Evolutionary conservation across 2,797 vertebrate species (phyloP).

Genomic region (Enteromius mattozi): DNA sequence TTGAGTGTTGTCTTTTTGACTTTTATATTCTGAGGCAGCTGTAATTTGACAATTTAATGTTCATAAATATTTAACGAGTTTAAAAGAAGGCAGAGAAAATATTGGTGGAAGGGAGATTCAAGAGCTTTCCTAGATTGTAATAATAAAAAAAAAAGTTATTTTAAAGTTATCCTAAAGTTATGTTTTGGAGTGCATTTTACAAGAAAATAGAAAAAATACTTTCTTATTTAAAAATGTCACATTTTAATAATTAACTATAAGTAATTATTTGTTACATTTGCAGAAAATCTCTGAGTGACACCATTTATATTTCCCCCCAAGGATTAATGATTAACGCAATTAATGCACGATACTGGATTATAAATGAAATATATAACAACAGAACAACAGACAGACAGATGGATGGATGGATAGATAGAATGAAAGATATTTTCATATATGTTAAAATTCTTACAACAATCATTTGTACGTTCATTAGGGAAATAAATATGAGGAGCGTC

Average conservation of each 20-base stretch:
- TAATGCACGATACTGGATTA: neutral
- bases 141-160: neutral
- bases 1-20: neutral
- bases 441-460: constrained; percentile 3
- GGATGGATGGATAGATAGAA: neutral
- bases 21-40: neutral
- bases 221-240: neutral
- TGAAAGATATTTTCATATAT: neutral
- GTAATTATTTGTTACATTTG: neutral
- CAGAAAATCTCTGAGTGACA: neutral
- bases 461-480: constrained; percentile 12
- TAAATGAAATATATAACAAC: neutral
- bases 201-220: no score
- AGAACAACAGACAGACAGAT: neutral
- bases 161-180: no score
- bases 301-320: neutral
- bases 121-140: neutral
- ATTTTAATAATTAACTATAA: neutral
- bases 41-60: neutral
- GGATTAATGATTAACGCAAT: neutral
- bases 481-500: neutral
- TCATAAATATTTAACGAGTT: neutral
- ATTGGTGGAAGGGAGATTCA: neutral
- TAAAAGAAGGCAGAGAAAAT: neutral
- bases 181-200: no score